phyloP scores from a whole-genome alignment of 2,888 invertebrate genomes.

The Frankliniella fusca region DNA sequence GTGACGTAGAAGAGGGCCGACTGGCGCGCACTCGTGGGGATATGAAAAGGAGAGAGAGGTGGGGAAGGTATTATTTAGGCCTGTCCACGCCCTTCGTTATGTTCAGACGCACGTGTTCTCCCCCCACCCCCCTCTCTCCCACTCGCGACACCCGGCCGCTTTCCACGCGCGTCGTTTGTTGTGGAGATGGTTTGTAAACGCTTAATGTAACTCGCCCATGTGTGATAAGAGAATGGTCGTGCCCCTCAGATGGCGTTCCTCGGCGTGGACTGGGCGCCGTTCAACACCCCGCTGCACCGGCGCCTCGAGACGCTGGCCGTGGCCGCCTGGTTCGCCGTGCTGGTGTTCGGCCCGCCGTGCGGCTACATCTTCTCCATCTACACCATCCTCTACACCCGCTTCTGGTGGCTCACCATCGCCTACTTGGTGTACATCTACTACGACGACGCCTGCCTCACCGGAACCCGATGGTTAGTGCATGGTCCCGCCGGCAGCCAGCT shows the following conservation, averaged over 20 bases:
- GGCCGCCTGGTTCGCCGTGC: constrained; percentile 63
- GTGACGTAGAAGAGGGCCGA: background rate
- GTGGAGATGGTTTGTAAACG: background rate
- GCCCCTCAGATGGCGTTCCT: constrained; percentile 47
- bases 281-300: constrained; percentile 68
- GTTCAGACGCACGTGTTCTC: background rate
- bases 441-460: constrained; percentile 58
- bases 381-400: constrained; percentile 36
- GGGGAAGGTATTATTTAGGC: background rate
- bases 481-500: background rate
- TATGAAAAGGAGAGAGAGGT: background rate
- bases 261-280: constrained; percentile 83
- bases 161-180: background rate
- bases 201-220: no score
- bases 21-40: background rate
- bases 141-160: background rate
- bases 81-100: background rate
- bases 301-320: constrained; percentile 81
- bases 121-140: background rate
- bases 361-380: background rate
- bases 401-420: constrained; percentile 41
- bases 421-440: constrained; percentile 65
- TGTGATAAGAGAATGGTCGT: no score
- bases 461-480: constrained; percentile 41
- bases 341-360: constrained; percentile 57